phyloP scores from a whole-genome alignment of 2,888 invertebrate genomes.

The Apodemia mormo region DNA sequence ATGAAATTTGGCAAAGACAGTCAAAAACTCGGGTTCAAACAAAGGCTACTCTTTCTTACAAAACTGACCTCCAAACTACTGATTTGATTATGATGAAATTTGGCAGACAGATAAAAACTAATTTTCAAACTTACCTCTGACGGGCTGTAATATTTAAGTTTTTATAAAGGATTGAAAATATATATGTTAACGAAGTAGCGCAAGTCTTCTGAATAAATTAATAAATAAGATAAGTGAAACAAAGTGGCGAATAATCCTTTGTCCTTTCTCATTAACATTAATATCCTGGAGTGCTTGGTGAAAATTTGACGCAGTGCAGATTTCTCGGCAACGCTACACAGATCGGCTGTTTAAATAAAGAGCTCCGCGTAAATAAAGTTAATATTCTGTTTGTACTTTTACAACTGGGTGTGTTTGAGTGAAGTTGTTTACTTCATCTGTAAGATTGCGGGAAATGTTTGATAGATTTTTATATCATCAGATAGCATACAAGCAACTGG shows the following conservation, averaged over 20 bases:
- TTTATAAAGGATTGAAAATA: no score
- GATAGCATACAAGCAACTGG: no score
- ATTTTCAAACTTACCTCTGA: no score
- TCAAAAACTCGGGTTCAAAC: no score
- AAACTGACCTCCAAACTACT: no score
- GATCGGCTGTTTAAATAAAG: not conserved
- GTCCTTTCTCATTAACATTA: not conserved
- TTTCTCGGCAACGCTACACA: constrained; percentile 9
- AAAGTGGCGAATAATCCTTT: not conserved
- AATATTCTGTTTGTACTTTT: not conserved
- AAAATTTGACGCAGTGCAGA: constrained; percentile 14
- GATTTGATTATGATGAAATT: no score
- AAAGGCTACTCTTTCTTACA: no score
- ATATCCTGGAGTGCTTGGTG: not conserved
- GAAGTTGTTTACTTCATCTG: not conserved
- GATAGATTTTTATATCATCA: not conserved
- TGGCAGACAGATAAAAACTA: no score
- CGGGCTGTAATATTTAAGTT: no score
- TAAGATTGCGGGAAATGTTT: not conserved
- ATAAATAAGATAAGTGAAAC: not conserved
- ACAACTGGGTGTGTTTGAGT: constrained; percentile 11
- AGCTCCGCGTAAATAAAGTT: constrained; percentile 10
- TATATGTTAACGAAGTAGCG: no score
- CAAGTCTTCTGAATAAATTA: no score
- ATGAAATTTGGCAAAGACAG: no score